Percentiles rank a stretch among this genome's conserved stretches.
Conservation (phyloP, 1,140 invertebrate genomes). For the Spodoptera litura region DNA sequence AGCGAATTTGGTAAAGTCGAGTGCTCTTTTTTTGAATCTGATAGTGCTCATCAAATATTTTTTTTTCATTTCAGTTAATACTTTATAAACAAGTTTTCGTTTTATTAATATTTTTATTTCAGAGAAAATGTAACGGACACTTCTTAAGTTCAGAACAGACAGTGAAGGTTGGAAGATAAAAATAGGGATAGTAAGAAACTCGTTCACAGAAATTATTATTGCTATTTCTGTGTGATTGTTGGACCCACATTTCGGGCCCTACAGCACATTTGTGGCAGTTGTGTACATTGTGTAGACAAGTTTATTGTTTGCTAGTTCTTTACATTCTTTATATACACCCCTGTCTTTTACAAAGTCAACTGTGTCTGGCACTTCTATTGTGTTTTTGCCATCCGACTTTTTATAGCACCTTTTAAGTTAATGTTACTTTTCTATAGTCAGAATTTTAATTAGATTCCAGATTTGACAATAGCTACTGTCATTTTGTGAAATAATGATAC, state of each 20-base stretch:
- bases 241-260: not conserved
- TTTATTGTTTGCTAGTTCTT: not conserved
- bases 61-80: no score
- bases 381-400: not conserved
- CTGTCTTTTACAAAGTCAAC: constrained; percentile 17
- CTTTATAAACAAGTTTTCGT: no score
- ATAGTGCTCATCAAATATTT: no score
- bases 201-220: constrained; percentile 12
- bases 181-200: not conserved
- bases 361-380: not conserved
- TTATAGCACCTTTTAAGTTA: not conserved
- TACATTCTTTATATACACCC: constrained; percentile 37
- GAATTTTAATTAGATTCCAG: no score
- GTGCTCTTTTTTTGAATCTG: no score
- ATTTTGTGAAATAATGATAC: no score
- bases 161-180: no score
- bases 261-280: not conserved
- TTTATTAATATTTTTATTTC: no score
- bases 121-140: no score
- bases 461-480: no score
- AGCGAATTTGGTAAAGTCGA: not conserved
- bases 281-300: constrained; percentile 26
- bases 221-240: not conserved
- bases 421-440: no score
- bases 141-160: no score